These are phyloP conservation scores for Tetragnatha montana DNA, from an alignment of 2,888 invertebrate species.

Conservation along the genomic window DNA sequence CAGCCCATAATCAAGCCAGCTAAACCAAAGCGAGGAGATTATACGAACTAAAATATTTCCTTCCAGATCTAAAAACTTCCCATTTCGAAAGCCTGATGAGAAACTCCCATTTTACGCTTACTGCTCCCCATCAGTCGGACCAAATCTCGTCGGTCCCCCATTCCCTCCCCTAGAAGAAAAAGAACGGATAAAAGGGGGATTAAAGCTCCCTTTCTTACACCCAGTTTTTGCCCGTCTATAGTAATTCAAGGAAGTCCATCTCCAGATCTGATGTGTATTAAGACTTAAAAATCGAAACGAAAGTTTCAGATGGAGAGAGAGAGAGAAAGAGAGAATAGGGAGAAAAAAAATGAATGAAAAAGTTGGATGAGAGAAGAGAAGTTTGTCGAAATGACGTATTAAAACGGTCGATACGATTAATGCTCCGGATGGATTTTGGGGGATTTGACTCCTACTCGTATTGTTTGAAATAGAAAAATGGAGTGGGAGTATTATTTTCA, in stretches of 20 bases:
- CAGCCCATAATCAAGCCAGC: not conserved
- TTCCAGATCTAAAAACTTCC: not conserved
- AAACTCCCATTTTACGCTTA: conserved; percentile 19
- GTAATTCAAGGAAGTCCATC: not conserved
- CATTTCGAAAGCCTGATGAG: not conserved
- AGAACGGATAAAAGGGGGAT: conserved; percentile 10
- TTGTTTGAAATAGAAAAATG: not conserved
- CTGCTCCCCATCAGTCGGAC: conserved; percentile 3
- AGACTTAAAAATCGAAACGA: not conserved
- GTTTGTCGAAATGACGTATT: not conserved
- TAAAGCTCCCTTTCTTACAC: conserved; percentile 1
- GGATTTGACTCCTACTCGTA: not conserved
- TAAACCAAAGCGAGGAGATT: not conserved
- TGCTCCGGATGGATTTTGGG: not conserved
- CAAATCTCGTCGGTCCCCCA: not conserved
- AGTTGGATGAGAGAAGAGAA: not conserved
- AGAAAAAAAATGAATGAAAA: not conserved
- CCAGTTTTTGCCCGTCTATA: not conserved
- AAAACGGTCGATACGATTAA: not conserved
- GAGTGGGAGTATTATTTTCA: not conserved
- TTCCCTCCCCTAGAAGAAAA: not conserved
- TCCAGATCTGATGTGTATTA: not conserved
- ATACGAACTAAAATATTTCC: not conserved
- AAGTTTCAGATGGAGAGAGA: not conserved
- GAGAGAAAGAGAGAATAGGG: not conserved